These are phyloP conservation scores for Julus scandinavius DNA, from an alignment of 2,888 invertebrate genomes.

Conservation along the genomic window DNA sequence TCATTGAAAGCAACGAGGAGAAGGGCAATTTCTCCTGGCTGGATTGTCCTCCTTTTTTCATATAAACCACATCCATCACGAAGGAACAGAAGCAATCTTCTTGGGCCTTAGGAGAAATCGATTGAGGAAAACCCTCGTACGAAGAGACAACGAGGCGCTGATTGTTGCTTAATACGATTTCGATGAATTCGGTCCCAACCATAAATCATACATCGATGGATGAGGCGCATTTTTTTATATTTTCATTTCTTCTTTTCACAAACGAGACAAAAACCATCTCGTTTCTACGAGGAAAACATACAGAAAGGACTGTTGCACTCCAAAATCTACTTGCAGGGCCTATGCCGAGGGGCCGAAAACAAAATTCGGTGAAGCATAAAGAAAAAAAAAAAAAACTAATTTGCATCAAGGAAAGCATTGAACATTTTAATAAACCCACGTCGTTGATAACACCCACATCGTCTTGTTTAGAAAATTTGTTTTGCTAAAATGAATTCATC, in stretches of 20 bases:
- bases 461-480: no score
- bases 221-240: not conserved
- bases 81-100: not conserved
- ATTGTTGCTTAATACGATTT: not conserved
- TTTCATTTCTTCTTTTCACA: conserved; percentile 8
- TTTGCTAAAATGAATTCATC: no score
- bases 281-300: not conserved
- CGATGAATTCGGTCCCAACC: not conserved
- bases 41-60: not conserved
- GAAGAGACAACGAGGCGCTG: not conserved
- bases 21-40: not conserved
- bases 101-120: not conserved
- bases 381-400: no score
- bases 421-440: no score
- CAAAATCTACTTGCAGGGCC: not conserved
- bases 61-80: not conserved
- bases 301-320: no score
- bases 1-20: no score
- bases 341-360: not conserved
- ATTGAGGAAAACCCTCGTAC: no score
- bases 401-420: no score
- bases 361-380: not conserved
- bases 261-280: not conserved
- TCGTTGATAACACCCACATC: no score
- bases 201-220: not conserved